Conservation (phyloP, 2,888 invertebrate genomes). For the Oithona nana region DNA sequence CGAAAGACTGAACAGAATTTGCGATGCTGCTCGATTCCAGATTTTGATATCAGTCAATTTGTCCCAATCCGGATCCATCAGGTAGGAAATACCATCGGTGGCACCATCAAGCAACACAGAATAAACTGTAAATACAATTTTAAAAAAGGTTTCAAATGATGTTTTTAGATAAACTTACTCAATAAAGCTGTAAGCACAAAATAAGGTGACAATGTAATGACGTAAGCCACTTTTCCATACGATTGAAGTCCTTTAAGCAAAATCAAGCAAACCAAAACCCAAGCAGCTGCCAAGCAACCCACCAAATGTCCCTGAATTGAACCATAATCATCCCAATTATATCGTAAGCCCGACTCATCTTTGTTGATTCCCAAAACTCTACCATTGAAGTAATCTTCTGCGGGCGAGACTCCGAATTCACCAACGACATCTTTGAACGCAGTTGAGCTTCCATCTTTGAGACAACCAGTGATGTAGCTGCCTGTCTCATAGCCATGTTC, state of each 20-base stretch:
- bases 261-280: conserved; percentile 26
- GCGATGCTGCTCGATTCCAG: conserved; percentile 15
- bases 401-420: neutral
- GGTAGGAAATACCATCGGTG: neutral
- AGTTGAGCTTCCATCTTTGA: no score
- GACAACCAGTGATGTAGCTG: no score
- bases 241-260: conserved; percentile 24
- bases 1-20: conserved; percentile 7
- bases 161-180: neutral
- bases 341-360: neutral
- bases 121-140: no score
- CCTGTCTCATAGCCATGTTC: neutral
- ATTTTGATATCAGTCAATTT: conserved; percentile 8
- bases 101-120: neutral
- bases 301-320: conserved; percentile 31
- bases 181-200: conserved; percentile 14
- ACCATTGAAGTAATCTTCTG: conserved; percentile 15
- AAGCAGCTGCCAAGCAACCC: conserved; percentile 31
- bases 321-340: conserved; percentile 22
- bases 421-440: neutral
- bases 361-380: conserved; percentile 1
- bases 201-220: conserved; percentile 16
- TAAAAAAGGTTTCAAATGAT: neutral
- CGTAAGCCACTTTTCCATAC: conserved; percentile 21
- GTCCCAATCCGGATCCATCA: conserved; percentile 9